Evolutionary conservation across 2,797 vertebrate species (phyloP).

Genomic region (Pseudochaenichthys georgianus): DNA sequence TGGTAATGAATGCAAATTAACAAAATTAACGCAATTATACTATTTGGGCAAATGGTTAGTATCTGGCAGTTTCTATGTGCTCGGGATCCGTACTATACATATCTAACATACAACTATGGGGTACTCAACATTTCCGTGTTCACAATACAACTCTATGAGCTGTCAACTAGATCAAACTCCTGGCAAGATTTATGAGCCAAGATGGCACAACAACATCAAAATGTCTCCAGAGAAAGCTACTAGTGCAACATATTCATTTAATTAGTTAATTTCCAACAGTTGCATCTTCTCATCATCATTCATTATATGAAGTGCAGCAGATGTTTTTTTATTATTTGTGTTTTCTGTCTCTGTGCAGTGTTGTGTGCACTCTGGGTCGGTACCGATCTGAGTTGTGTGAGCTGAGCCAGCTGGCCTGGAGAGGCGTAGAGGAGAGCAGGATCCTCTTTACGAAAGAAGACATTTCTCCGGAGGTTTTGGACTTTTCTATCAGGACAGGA

Average conservation of each 20-base stretch:
- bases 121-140: no score
- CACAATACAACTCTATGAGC: no score
- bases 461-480: constrained; percentile 73
- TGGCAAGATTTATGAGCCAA: no score
- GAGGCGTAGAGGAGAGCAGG: constrained; percentile 84
- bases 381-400: constrained; percentile 73
- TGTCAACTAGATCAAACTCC: no score
- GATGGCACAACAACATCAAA: neutral
- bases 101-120: no score
- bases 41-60: no score
- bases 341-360: constrained; percentile 36
- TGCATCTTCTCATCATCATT: neutral
- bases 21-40: no score
- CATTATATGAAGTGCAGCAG: neutral
- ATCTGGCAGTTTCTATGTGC: no score
- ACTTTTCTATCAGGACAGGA: constrained; percentile 82
- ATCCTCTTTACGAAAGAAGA: constrained; percentile 86
- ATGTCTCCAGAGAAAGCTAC: neutral
- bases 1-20: no score
- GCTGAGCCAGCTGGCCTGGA: constrained; percentile 86
- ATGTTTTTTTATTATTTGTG: neutral
- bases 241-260: neutral
- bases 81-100: no score
- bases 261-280: neutral
- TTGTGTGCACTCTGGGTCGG: constrained; percentile 6